A percentile compares a stretch with the other conserved stretches of the same genome.
phyloP scores from a whole-genome alignment of 2,888 invertebrate species.

The Gasteruption jaculator region DNA sequence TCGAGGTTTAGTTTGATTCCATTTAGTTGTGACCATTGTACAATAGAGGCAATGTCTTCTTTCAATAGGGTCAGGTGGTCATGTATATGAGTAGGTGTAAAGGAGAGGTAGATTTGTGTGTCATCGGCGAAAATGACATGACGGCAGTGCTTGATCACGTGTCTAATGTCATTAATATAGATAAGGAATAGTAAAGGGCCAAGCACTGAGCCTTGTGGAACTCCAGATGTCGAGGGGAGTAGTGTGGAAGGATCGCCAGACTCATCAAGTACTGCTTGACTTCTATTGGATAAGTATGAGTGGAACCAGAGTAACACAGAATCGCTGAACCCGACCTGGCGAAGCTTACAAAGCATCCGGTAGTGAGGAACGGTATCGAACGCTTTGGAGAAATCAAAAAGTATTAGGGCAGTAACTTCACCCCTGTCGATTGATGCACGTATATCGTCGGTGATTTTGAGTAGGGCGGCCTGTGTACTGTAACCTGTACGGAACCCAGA shows the following conservation, averaged over 20 bases:
- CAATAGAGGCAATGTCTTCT: neutral
- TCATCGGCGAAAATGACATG: neutral
- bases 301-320: neutral
- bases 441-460: slow-evolving; percentile 6
- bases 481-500: slow-evolving; percentile 3
- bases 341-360: neutral
- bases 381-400: slow-evolving; percentile 12
- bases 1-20: too few species aligned
- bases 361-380: neutral
- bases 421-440: neutral
- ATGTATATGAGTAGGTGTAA: too few species aligned
- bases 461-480: slow-evolving; percentile 6
- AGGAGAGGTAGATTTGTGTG: neutral
- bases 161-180: neutral
- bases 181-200: neutral
- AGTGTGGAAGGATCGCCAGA: neutral
- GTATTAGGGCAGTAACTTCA: slow-evolving; percentile 3
- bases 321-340: neutral
- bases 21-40: too few species aligned
- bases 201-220: neutral
- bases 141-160: neutral
- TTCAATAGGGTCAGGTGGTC: too few species aligned
- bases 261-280: neutral
- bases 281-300: neutral
- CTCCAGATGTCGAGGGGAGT: neutral